These are phyloP conservation scores for Sarcoramphus papa DNA, from an alignment of 2,797 vertebrate species.

Conservation along the genomic window DNA sequence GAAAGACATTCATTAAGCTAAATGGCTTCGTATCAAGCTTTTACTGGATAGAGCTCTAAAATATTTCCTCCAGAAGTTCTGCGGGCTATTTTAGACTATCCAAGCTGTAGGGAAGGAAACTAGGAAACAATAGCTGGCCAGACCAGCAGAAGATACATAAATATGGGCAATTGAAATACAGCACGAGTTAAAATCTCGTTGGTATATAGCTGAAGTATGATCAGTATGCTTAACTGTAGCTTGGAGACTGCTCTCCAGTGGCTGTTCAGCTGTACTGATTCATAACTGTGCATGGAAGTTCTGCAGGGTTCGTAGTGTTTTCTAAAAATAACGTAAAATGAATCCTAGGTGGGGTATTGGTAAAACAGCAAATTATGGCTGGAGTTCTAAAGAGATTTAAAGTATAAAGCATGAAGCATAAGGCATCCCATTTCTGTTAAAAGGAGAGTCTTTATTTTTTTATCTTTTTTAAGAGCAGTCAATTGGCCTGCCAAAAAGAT, in stretches of 20 bases:
- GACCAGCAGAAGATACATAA: slow-evolving; percentile 11
- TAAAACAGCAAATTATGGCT: background rate
- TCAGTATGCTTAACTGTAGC: background rate
- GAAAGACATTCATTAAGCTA: slow-evolving; percentile 19
- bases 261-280: background rate
- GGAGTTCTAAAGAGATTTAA: background rate
- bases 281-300: background rate
- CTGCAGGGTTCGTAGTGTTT: background rate
- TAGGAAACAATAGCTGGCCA: slow-evolving; percentile 19
- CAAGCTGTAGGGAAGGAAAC: slow-evolving; percentile 14
- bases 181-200: background rate
- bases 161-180: background rate
- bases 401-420: background rate
- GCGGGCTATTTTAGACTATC: background rate
- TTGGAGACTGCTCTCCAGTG: slow-evolving; percentile 21
- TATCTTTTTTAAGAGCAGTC: background rate
- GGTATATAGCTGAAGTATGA: background rate
- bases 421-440: background rate
- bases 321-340: background rate
- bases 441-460: background rate
- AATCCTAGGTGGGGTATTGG: background rate
- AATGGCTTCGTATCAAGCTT: slow-evolving; percentile 30
- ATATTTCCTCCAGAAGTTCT: slow-evolving; percentile 33
- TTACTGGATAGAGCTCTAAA: slow-evolving; percentile 7
- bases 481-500: background rate